Evolutionary conservation across 2,113 vertebrate genomes (phyloP), one percentile per base, ranked within the genome.

Genomic region (Etia nguti): DNA sequence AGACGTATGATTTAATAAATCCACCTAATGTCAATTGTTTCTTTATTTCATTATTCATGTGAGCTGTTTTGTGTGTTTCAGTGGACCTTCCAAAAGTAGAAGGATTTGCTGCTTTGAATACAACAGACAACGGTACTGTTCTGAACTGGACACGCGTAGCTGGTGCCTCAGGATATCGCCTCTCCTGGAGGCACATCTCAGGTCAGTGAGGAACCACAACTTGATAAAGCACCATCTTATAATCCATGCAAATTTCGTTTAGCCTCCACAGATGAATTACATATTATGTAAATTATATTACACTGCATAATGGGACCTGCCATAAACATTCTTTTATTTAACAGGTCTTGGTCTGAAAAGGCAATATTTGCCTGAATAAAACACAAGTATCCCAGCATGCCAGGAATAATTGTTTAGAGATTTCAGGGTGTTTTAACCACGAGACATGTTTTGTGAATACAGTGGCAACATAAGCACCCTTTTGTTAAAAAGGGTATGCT

Each of bases 111-210:
- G 87, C 95, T 12, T 88, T 95, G 82, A 96, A 97, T 85, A 94
- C 90, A 1, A 92, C 94, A 0, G 95, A 96, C 82, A 95, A 93
- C 90, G 97, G 96, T 20, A 3, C 95, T 52, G 62, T 96, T 79
- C 92, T 98, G 24, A 97, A 96, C 88, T 98, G 97, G 97, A 92
- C 48, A 0, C 93, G 92, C 0, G 97, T 97, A 11, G 90, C 93
- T 2, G 96, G 94, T 6, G 96, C 91, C 79, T 97, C 97, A 9
- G 95, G 83, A 0, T 98, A 98, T 59, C 85, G 92, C 0, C 93
- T 98, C 22, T 93, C 92, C 2, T 98, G 97, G 97, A 95, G 94
- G 26, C 96, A 96, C 84, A 94, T 97, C 85, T 98, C 97, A 96
- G 97, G 97, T 98, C 68, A 38, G 90, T 59, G 6, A 8, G 18